Base-by-base conservation (phyloP, 2,113 vertebrate genomes). In the Varanus salvator region DNA sequence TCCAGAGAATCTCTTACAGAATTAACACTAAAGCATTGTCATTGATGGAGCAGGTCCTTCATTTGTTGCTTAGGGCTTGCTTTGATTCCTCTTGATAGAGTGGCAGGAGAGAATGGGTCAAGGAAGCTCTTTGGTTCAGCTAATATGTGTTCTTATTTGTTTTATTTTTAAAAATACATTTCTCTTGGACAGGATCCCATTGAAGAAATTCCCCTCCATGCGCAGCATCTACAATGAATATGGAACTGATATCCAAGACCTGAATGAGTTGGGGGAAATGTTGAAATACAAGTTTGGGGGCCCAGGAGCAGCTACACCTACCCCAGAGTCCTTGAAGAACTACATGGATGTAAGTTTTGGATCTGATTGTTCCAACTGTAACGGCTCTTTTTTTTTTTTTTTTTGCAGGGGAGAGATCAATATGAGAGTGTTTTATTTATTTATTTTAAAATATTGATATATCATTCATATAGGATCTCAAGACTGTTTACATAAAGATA, bases 281-380 rank as follows among this genome's bases (percentile, higher is more conserved):
- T 92, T 96, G 3, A 98, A 98, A 91, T 98, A 98, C 96, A 98
- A 98, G 95, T 76, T 96, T 78, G 98, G 98, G 74, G 98, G 98
- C 68, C 95, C 95, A 0, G 60, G 93, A 9, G 90, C 92, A 3
- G 90, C 82, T 0, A 93, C 31, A 3, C 98, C 98, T 92, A 98
- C 97, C n/a, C 98, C 98, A 0, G 98, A 99, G 92, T 96, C 95
- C 11, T 95, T 99, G 93, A 98, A 98, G 93, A 99, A 99, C 97
- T 99, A 98, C 95, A 96, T 99, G 80, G 98, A 99, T 94, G 98
- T 99, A 93, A 98, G 98, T 94, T 93, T 27, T 9, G 2, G 0
- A 14, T 74, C 34, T 8, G 4, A 44, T 44, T 44, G 38, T 44
- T 44, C 38, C 38, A 44, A 44, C 38, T 44, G 38, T 44, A 44